These are phyloP conservation scores for Myiotriccus ornatus DNA, from an alignment of 2,797 vertebrate species.

Conservation along the genomic window DNA sequence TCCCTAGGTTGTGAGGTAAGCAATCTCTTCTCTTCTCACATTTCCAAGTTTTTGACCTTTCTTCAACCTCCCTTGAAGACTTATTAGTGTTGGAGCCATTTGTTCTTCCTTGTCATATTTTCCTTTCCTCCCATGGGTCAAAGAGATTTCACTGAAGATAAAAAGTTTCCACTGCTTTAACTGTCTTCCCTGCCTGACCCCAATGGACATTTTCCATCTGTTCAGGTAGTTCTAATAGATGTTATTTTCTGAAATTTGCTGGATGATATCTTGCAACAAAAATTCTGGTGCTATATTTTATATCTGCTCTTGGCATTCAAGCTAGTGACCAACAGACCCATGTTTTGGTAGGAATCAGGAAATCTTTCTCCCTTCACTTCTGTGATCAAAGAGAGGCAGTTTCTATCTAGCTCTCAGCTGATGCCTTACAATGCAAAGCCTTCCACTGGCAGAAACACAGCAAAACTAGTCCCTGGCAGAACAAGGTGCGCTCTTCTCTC, in stretches of 20 bases:
- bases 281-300: not conserved
- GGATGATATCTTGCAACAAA: not conserved
- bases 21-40: not conserved
- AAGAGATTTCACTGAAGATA: not conserved
- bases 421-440: not conserved
- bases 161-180: not conserved
- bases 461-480: not conserved
- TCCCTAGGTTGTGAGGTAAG: not conserved
- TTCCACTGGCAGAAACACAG: not conserved
- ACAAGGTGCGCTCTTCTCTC: not conserved
- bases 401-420: not conserved
- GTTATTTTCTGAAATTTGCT: not conserved
- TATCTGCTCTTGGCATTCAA: not conserved
- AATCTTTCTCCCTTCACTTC: not conserved
- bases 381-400: not conserved
- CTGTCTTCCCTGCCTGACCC: not conserved
- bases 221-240: not conserved
- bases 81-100: not conserved
- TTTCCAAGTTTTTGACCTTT: not conserved
- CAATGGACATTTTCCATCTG: not conserved
- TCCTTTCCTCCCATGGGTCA: not conserved
- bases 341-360: not conserved
- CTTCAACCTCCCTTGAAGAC: not conserved
- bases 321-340: not conserved
- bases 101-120: not conserved